A percentile compares a stretch with the other conserved stretches of the same genome.
Evolutionary conservation across 2,797 vertebrate species (phyloP).

Genomic region (Anableps anableps): DNA sequence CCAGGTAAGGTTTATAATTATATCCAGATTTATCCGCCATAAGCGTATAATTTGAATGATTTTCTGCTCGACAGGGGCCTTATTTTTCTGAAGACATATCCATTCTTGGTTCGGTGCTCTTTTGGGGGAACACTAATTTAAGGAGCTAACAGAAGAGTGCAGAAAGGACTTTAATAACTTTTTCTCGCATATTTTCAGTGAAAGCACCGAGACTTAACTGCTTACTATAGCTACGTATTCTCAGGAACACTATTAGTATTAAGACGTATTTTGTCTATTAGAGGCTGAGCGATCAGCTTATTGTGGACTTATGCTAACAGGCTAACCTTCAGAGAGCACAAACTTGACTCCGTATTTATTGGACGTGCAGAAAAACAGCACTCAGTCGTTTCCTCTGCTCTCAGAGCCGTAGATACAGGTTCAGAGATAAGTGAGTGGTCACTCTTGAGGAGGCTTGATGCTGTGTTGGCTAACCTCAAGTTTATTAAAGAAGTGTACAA

Average conservation of each 20-base stretch:
- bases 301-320: conserved; percentile 45
- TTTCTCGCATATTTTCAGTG: neutral
- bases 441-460: neutral
- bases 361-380: neutral
- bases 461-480: conserved; percentile 4
- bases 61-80: neutral
- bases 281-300: conserved; percentile 5
- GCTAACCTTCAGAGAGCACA: conserved; percentile 33
- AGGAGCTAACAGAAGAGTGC: conserved; percentile 43
- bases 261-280: neutral
- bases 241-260: neutral
- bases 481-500: neutral
- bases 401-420: neutral
- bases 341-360: neutral
- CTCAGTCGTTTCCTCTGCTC: neutral
- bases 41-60: neutral
- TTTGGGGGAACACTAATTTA: conserved; percentile 7
- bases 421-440: conserved; percentile 9
- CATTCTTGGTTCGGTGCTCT: conserved; percentile 20
- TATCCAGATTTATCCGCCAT: neutral
- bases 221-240: neutral
- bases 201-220: neutral
- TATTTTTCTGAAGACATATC: neutral
- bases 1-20: conserved; percentile 53
- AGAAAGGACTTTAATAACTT: conserved; percentile 34